Base-by-base conservation (phyloP, 2,797 vertebrate genomes). In the Gambusia yucatana region DNA sequence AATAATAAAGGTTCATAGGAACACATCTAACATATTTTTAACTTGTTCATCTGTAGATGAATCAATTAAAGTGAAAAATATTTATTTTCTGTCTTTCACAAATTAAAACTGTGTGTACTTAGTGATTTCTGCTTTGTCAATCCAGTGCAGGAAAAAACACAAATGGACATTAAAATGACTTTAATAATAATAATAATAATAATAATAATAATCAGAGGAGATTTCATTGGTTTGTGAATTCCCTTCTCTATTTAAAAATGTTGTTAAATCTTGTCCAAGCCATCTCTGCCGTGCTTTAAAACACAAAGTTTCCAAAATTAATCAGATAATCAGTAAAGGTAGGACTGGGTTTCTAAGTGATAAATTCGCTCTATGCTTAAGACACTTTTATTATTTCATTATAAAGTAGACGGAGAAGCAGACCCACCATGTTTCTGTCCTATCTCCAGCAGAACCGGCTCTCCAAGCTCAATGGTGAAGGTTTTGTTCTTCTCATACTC, bases 401-500 rank as follows among this genome's bases (percentile, higher is more conserved):
- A 11, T 2, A 75, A 47, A 69, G 43, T 17, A 47, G 0, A 46
- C 33, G 3, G 22, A 20, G 69, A 61, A 17, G n/a, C n/a, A 72
- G 7, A 79, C 89, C 7, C 52, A 92, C 89, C 96, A 0, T 97
- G 96, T 84, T 95, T 96, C 87, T 96, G 95, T 77, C 96, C 95
- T 3, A 96, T 95, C 87, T 97, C 96, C 86, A 97, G 79, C 47
- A 97, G 93, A 28, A 96, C 80, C 0, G 97, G 96, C 52, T 96
- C 96, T 4, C 95, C 97, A 84, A 97, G 91, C 88, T 96, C 96
- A 47, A 97, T 91, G 84, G 84, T 94, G 89, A 97, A 97, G 50
- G 90, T 91, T 92, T 97, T 97, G 83, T 97, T 97, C 91, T 97
- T 97, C 92, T 97, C 97, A 4, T 97, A 97, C 90, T 97, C 96